A percentile compares a stretch with the other conserved stretches of the same genome.
Conservation (phyloP, 2,113 vertebrate genomes). For the Microtus ochrogaster region DNA sequence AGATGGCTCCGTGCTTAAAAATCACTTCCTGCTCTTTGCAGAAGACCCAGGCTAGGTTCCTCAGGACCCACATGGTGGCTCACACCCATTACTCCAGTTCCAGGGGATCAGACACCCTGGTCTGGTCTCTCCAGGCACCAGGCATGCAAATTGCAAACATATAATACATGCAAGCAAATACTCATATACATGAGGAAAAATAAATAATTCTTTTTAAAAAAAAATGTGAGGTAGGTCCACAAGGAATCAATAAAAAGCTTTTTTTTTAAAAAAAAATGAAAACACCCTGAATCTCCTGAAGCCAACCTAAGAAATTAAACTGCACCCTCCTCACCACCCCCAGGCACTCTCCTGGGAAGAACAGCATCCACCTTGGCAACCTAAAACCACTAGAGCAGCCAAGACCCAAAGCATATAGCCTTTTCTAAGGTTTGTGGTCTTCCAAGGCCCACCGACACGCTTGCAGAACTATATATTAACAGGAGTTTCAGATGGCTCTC, state of each 20-base stretch:
- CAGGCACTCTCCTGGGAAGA: neutral
- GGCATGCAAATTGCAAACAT: neutral
- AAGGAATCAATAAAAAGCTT: neutral
- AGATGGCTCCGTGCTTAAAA: neutral
- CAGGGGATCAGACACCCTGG: neutral
- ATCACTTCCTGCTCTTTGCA: neutral
- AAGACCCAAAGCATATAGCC: neutral
- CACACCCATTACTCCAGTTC: neutral
- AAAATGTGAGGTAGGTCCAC: neutral
- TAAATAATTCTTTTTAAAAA: neutral
- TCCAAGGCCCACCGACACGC: neutral
- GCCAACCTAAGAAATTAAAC: neutral
- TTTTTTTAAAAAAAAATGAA: neutral
- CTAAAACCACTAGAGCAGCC: fast-evolving
- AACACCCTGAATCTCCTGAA: neutral
- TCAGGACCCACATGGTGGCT: neutral
- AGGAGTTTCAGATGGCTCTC: neutral
- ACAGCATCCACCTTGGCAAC: neutral
- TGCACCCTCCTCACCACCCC: neutral
- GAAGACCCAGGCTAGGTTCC: neutral
- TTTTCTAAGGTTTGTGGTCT: neutral
- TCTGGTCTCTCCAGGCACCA: neutral
- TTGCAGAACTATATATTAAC: neutral
- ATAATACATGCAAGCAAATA: neutral
- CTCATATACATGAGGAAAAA: neutral